Evolutionary conservation across 2,113 vertebrate species (phyloP).

Genomic region (cattle (Bos taurus)): DNA sequence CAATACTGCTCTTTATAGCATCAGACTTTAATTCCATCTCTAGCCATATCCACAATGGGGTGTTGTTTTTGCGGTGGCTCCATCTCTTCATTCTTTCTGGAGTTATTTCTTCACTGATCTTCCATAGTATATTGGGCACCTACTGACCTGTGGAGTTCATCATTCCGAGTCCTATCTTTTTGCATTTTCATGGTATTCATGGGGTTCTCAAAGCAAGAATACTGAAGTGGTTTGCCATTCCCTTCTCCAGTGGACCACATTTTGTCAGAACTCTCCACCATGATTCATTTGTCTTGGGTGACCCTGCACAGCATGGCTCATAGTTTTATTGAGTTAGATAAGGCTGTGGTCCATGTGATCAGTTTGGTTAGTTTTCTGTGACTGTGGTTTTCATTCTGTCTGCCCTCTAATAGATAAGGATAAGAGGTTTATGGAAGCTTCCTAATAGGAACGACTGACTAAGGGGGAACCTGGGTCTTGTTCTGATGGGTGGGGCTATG

Average conservation of each 20-base stretch:
- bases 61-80: not conserved
- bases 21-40: not conserved
- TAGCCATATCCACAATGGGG: not conserved
- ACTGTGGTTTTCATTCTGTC: not conserved
- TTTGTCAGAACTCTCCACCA: not conserved
- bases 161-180: not conserved
- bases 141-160: not conserved
- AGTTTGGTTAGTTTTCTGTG: not conserved
- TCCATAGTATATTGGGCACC: not conserved
- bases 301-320: not conserved
- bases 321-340: not conserved
- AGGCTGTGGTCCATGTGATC: not conserved
- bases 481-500: not conserved
- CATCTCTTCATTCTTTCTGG: not conserved
- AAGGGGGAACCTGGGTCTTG: not conserved
- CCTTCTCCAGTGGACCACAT: not conserved
- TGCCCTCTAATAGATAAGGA: not conserved
- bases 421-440: not conserved
- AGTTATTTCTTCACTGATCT: not conserved
- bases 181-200: not conserved
- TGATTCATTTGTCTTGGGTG: not conserved
- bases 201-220: not conserved
- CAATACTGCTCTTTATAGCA: not conserved
- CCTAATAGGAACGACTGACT: not conserved
- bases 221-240: not conserved